A percentile compares a stretch with the other conserved stretches of the same genome.
Evolutionary conservation across 2,797 vertebrate species (phyloP).

Genomic region (Botia almorhae): DNA sequence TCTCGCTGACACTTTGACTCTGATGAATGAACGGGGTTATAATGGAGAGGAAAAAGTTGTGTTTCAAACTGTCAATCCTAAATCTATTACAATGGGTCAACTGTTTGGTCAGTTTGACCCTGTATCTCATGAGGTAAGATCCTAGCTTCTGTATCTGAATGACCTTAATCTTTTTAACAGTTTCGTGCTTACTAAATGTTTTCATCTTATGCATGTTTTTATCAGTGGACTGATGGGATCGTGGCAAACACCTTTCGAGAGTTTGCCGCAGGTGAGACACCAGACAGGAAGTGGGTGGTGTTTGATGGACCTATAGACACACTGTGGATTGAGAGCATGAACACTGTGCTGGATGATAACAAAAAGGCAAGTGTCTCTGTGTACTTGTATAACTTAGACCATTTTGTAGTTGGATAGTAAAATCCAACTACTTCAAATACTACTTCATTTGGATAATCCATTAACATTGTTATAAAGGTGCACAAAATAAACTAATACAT

Average conservation of each 20-base stretch:
- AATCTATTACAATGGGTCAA: slow-evolving; percentile 97
- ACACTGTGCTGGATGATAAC: slow-evolving; percentile 98
- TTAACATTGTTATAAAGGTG: no score
- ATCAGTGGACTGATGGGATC: slow-evolving; percentile 94
- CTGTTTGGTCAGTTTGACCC: slow-evolving; percentile 97
- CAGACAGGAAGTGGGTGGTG: slow-evolving; percentile 95
- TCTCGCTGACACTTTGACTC: slow-evolving; percentile 88
- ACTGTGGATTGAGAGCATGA: slow-evolving; percentile 99
- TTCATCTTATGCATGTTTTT: neutral
- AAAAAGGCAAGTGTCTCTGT: slow-evolving; percentile 89
- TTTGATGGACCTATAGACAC: slow-evolving; percentile 98
- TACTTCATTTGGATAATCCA: no score
- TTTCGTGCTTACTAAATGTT: neutral
- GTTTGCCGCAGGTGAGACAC: slow-evolving; percentile 88
- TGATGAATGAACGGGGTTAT: slow-evolving; percentile 88
- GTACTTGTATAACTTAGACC: neutral
- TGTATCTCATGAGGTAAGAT: slow-evolving; percentile 92
- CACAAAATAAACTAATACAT: neutral
- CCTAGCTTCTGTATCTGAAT: neutral
- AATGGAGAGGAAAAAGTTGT: slow-evolving; percentile 88
- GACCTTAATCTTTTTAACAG: neutral
- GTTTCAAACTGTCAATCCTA: slow-evolving; percentile 91
- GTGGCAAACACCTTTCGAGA: slow-evolving; percentile 96
- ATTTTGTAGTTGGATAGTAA: neutral
- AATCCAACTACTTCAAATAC: no score